Conservation (phyloP, 2,888 invertebrate species). For the Cheilosia scutellata region DNA sequence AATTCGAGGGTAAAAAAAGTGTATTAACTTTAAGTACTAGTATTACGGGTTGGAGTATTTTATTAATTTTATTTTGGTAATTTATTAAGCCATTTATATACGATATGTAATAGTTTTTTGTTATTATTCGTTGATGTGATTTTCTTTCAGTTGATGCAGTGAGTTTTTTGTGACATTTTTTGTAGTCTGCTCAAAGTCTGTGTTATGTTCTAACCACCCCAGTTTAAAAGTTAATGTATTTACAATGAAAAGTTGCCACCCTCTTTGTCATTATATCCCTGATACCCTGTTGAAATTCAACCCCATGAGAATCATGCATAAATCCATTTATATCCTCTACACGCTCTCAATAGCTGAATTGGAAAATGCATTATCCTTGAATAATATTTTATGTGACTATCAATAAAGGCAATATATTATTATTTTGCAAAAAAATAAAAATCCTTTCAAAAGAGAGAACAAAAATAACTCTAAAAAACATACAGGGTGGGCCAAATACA, state of each 20-base stretch:
- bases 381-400: conserved; percentile 41
- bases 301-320: not conserved
- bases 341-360: not conserved
- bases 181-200: not conserved
- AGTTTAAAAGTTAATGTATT: not conserved
- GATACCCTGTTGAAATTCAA: not conserved
- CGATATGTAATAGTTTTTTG: too few relatives aligned
- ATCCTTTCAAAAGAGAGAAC: conserved; percentile 9
- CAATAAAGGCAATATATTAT: conserved; percentile 32
- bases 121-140: too few relatives aligned
- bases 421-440: conserved; percentile 7
- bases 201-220: not conserved
- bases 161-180: not conserved
- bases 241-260: not conserved
- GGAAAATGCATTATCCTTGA: conserved; percentile 42
- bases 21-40: conserved; percentile 15
- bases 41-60: not conserved
- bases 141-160: not conserved
- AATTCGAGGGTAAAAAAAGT: conserved; percentile 19
- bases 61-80: not conserved
- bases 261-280: not conserved
- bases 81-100: too few relatives aligned
- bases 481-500: too few relatives aligned
- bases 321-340: not conserved
- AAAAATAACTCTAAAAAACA: conserved; percentile 9